Evolutionary conservation across 2,888 invertebrate species (phyloP).

Genomic region (Hemicrepidius hirtus): DNA sequence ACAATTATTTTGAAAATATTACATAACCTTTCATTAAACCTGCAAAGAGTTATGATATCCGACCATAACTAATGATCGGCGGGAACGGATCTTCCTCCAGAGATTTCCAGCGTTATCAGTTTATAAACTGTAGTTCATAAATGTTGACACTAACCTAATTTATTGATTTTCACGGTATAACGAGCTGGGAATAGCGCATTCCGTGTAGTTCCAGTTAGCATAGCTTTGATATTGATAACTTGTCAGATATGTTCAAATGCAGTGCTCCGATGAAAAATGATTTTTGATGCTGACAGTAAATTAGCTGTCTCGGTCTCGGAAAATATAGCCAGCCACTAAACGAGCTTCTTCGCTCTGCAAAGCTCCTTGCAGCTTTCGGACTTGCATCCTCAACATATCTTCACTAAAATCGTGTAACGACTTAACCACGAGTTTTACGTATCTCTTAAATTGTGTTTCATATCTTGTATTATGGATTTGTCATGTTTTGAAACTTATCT

Average conservation of each 20-base stretch:
- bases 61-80: slow-evolving; percentile 24
- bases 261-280: not conserved
- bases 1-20: no score
- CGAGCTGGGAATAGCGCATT: slow-evolving; percentile 1
- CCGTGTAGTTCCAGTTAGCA: not conserved
- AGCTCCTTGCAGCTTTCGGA: not conserved
- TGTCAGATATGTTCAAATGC: not conserved
- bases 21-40: slow-evolving; percentile 10
- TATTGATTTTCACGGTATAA: slow-evolving; percentile 14
- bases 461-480: not conserved
- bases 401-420: no score
- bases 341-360: slow-evolving; percentile 1
- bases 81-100: slow-evolving; percentile 25
- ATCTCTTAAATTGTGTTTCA: not conserved
- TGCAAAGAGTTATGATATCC: slow-evolving; percentile 16
- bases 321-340: not conserved
- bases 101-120: slow-evolving; percentile 21
- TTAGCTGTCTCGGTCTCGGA: not conserved
- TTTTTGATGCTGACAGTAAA: slow-evolving; percentile 9
- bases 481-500: not conserved
- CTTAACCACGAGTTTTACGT: no score
- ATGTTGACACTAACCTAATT: slow-evolving; percentile 22
- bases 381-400: no score
- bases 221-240: not conserved
- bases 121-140: slow-evolving; percentile 32